Base-by-base conservation (phyloP, 2,888 invertebrate species). In the Dynastes maya region DNA sequence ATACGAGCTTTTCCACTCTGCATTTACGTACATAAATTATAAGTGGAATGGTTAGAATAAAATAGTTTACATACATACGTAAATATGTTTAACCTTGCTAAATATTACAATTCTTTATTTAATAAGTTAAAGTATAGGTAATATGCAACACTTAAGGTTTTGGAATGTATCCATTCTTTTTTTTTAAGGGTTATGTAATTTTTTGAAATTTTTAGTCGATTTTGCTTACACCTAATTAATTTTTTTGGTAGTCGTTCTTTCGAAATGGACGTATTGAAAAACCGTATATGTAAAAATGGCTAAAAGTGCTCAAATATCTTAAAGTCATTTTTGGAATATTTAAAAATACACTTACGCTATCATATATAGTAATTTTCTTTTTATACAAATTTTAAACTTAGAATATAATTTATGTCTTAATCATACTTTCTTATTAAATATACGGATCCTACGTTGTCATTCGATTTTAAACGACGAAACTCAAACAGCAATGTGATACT, bases 301-400 rank as follows among this genome's bases (percentile, higher is more conserved):
- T 78, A 78, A 75, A 76, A 74, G 80, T 80, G 78, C 78, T 76
- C 64, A 58, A 63, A 71, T 80, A 74, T 68, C 4, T 76, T 78
- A 80, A 78, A 79, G 68, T 77, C 72, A 67, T 78, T 78, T 78
- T 37, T 70, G 70, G 65, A 82, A 81, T 80, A 81, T 82, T 82
- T 82, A 82, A 82, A 82, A 82, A 82, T 82, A 82, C 81, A 82
- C 80, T 81, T 82, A 82, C 74, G 67, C 79, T 79, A 77, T 79
- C 80, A 80, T 22, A 68, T 68, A 68, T 68, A 40, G 27, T 51
- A 27, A 68, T 81, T 82, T 82, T 80, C 78, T 79, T 80, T 79
- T 80, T 81, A 81, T 81, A 81, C 79, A 82, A 81, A 81, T 80
- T 67, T 80, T 81, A 81, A 78, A 72, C 65, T 78, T 72, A 78